Evolutionary conservation across 2,888 invertebrate species (phyloP).

Genomic region (Himalopsyche anomala): DNA sequence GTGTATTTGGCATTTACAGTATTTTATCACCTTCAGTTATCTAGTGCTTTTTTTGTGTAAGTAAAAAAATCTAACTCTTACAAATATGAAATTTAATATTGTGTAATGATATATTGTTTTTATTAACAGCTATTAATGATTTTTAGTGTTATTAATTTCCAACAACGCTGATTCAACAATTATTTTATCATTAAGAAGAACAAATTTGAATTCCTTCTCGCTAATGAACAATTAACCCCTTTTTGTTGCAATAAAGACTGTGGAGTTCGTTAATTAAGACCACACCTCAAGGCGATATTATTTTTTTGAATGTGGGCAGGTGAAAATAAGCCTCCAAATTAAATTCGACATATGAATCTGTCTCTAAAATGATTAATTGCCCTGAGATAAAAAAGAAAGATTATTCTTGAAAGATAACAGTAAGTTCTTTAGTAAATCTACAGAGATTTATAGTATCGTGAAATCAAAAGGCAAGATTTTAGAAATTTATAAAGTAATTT

Average conservation of each 20-base stretch:
- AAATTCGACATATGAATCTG: slow-evolving; percentile 5
- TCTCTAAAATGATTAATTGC: slow-evolving; percentile 7
- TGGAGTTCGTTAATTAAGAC: slow-evolving; percentile 28
- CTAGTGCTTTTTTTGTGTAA: too few relatives aligned
- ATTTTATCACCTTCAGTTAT: too few relatives aligned
- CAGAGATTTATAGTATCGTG: not conserved
- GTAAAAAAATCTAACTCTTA: too few relatives aligned
- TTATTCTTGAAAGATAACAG: not conserved
- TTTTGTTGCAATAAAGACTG: slow-evolving; percentile 21
- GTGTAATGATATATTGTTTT: too few relatives aligned
- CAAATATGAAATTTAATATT: too few relatives aligned
- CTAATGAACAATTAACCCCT: slow-evolving; percentile 32
- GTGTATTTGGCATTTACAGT: too few relatives aligned
- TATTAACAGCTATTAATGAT: too few relatives aligned
- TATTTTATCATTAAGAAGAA: slow-evolving; percentile 3
- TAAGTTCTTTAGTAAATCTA: not conserved
- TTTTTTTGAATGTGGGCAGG: slow-evolving; percentile 26
- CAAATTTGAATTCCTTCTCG: not conserved
- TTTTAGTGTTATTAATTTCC: too few relatives aligned
- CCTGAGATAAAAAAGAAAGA: not conserved
- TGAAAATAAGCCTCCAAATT: slow-evolving; percentile 38
- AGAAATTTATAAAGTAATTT: not conserved
- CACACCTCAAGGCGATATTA: slow-evolving; percentile 34
- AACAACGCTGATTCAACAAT: not conserved
- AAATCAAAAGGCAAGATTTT: not conserved